Conservation (phyloP, 2,797 vertebrate species). For the Gymnoscopelus braueri region DNA sequence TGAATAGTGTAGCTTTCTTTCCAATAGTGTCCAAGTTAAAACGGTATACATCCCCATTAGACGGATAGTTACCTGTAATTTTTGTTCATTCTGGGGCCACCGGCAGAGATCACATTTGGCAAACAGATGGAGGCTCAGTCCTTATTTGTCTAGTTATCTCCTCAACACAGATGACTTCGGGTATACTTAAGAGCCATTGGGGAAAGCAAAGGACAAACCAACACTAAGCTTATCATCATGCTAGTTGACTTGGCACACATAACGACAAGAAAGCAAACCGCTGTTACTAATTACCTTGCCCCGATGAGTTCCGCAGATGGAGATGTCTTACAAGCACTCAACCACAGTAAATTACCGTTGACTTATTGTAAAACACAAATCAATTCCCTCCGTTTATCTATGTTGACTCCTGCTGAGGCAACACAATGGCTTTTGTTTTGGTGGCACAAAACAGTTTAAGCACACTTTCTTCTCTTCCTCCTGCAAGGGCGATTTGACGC, state of each 20-base stretch:
- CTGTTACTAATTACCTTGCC: constrained; percentile 50
- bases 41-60: too few relatives aligned
- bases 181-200: constrained; percentile 24
- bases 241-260: constrained; percentile 28
- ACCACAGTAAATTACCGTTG: constrained; percentile 70
- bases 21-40: too few relatives aligned
- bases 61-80: too few relatives aligned
- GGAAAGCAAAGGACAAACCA: constrained; percentile 26
- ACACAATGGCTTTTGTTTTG: constrained; percentile 50
- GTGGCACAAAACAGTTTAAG: constrained; percentile 62
- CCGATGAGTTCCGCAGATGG: constrained; percentile 41
- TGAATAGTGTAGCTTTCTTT: too few relatives aligned
- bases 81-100: too few relatives aligned
- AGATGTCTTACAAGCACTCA: constrained; percentile 60
- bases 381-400: constrained; percentile 52
- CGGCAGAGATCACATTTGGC: too few relatives aligned
- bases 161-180: constrained; percentile 29
- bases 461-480: constrained; percentile 57
- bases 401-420: constrained; percentile 57
- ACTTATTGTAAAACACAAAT: constrained; percentile 70
- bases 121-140: too few relatives aligned
- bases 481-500: constrained; percentile 60
- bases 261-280: constrained; percentile 42
- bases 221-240: constrained; percentile 10
- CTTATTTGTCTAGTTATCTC: too few relatives aligned